These are phyloP conservation scores for Eurystomus glaucurus DNA, from an alignment of 2,797 vertebrate species.

Conservation along the genomic window DNA sequence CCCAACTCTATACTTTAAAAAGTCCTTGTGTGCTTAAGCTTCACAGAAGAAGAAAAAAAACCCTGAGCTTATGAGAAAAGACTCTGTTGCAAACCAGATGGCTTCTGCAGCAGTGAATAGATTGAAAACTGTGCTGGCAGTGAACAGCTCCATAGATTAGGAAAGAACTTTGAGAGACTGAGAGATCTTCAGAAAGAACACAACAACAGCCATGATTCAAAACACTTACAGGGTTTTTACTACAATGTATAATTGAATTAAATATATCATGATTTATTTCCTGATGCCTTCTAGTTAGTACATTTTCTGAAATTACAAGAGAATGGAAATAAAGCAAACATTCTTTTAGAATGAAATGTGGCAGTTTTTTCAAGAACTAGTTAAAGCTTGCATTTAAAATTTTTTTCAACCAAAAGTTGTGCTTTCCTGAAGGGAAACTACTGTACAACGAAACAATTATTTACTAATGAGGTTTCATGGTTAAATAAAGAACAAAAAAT, in stretches of 20 bases:
- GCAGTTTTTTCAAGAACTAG: neutral
- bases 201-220: constrained; percentile 32
- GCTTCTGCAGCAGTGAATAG: constrained; percentile 59
- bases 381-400: constrained; percentile 7
- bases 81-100: constrained; percentile 57
- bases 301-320: constrained; percentile 40
- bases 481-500: constrained; percentile 31
- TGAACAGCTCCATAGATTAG: constrained; percentile 42
- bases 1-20: neutral
- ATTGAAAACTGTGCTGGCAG: constrained; percentile 28
- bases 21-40: neutral
- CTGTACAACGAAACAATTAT: neutral
- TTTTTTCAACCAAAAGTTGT: neutral
- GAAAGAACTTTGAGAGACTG: constrained; percentile 43
- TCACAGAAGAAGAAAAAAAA: neutral
- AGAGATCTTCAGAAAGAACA: constrained; percentile 59
- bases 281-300: neutral
- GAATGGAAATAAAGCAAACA: constrained; percentile 56
- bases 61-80: neutral
- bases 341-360: neutral
- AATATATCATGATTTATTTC: constrained; percentile 45
- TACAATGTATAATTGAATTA: constrained; percentile 61
- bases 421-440: neutral
- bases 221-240: constrained; percentile 46
- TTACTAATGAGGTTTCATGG: constrained; percentile 19